These are phyloP conservation scores for Diarsia rubi DNA, from an alignment of 2,888 invertebrate genomes.

Conservation along the genomic window DNA sequence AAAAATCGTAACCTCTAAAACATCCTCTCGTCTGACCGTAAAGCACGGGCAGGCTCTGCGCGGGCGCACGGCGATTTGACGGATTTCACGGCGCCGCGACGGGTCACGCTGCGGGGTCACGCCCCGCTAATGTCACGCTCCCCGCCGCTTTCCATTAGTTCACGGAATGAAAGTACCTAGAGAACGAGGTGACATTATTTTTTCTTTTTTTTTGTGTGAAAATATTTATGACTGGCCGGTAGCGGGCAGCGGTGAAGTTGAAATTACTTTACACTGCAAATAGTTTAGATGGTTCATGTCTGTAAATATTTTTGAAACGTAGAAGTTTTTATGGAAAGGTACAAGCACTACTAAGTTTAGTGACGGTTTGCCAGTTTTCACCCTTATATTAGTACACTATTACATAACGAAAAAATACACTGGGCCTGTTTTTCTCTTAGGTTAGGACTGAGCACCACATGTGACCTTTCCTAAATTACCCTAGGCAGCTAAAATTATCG, in stretches of 20 bases:
- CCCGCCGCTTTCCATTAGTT: slow-evolving; percentile 82
- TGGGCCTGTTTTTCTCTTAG: background rate
- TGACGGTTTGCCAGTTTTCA: too few relatives aligned
- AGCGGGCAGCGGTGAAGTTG: background rate
- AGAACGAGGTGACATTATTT: slow-evolving; percentile 69
- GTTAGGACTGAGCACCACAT: background rate
- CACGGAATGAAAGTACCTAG: slow-evolving; percentile 83
- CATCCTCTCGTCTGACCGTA: slow-evolving; percentile 69
- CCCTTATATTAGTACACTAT: too few relatives aligned
- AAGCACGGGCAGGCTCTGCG: slow-evolving; percentile 76
- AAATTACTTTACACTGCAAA: slow-evolving; percentile 16
- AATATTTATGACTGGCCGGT: slow-evolving; percentile 6
- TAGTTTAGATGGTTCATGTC: slow-evolving; percentile 1
- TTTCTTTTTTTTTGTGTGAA: slow-evolving; percentile 38
- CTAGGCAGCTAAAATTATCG: too few relatives aligned
- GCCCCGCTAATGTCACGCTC: slow-evolving; percentile 86
- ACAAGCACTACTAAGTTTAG: too few relatives aligned
- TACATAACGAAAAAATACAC: background rate
- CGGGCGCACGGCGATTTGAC: slow-evolving; percentile 90
- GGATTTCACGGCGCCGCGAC: slow-evolving; percentile 85
- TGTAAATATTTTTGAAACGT: background rate
- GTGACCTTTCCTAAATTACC: too few relatives aligned
- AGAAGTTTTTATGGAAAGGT: background rate
- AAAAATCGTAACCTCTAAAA: slow-evolving; percentile 68
- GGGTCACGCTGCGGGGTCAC: slow-evolving; percentile 87